Percentiles rank a stretch among this genome's conserved stretches.
phyloP scores from a whole-genome alignment of 2,113 vertebrate species.

The Aptenodytes patagonicus region DNA sequence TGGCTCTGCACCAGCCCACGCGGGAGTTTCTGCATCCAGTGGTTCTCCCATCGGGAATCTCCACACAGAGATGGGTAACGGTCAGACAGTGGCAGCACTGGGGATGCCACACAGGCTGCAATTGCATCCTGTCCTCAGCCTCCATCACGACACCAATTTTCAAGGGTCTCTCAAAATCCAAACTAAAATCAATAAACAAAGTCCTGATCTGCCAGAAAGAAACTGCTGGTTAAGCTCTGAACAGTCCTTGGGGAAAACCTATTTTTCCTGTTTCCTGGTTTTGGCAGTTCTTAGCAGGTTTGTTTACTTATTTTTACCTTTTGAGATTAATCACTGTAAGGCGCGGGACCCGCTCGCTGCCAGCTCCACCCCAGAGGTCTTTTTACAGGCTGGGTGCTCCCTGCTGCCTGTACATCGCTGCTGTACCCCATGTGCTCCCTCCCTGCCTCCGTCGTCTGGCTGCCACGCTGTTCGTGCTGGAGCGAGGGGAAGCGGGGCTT shows the following conservation, averaged over 20 bases:
- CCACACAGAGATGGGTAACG: not conserved
- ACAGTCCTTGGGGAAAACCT: not conserved
- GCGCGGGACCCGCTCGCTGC: not conserved
- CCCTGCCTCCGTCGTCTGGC: not conserved
- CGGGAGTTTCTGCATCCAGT: not conserved
- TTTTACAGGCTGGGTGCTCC: not conserved
- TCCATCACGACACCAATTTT: accelerated
- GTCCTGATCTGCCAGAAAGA: not conserved
- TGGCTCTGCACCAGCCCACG: not conserved
- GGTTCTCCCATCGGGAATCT: not conserved
- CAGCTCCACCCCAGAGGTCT: not conserved
- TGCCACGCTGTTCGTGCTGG: not conserved
- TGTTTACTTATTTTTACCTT: conserved; percentile 23
- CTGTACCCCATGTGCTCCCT: not conserved
- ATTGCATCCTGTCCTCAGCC: not conserved
- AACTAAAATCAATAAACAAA: not conserved
- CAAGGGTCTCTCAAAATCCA: not conserved
- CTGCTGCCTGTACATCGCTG: not conserved
- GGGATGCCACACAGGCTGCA: not conserved
- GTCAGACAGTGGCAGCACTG: not conserved
- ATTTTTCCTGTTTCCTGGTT: not conserved
- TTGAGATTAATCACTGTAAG: not conserved
- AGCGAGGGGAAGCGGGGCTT: conserved; percentile 20
- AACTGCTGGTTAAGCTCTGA: not conserved
- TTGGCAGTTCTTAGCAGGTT: not conserved